These are phyloP conservation scores for Mirza zaza DNA, from an alignment of 2,113 vertebrate genomes.

Conservation along the genomic window DNA sequence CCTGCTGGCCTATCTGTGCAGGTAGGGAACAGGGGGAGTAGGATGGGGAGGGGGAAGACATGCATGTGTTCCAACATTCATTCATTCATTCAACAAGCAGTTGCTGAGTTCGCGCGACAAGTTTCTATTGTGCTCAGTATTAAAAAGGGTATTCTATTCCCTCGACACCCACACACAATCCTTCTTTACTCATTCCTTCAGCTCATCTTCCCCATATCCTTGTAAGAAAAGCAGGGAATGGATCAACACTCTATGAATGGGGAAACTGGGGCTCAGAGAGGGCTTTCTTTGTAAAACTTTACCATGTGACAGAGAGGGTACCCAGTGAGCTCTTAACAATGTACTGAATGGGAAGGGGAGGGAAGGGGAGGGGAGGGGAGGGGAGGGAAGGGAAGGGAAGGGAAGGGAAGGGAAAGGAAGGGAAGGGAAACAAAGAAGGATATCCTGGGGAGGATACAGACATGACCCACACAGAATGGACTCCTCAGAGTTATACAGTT, in stretches of 20 bases:
- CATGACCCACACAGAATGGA: background rate
- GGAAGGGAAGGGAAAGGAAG: background rate
- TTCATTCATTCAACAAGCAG: background rate
- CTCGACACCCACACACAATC: background rate
- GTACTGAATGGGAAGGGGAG: background rate
- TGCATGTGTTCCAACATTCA: background rate
- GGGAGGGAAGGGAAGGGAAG: background rate
- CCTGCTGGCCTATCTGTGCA: background rate
- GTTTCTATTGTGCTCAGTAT: background rate
- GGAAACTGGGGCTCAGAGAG: background rate
- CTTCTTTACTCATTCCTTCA: background rate
- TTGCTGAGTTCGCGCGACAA: background rate
- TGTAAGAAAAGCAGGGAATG: background rate
- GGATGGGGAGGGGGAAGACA: too few relatives aligned
- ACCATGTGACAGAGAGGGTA: background rate
- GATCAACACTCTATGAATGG: background rate
- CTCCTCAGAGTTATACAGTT: background rate
- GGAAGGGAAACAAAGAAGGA: background rate
- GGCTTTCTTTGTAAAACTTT: conserved; percentile 23
- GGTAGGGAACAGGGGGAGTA: background rate
- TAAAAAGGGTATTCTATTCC: background rate
- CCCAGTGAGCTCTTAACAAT: background rate
- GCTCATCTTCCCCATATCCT: background rate
- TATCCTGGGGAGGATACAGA: background rate
- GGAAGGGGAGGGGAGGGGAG: too few relatives aligned